A percentile compares a stretch with the other conserved stretches of the same genome.
Evolutionary conservation across 2,797 vertebrate genomes (phyloP).

Genomic region (Mallotus villosus): DNA sequence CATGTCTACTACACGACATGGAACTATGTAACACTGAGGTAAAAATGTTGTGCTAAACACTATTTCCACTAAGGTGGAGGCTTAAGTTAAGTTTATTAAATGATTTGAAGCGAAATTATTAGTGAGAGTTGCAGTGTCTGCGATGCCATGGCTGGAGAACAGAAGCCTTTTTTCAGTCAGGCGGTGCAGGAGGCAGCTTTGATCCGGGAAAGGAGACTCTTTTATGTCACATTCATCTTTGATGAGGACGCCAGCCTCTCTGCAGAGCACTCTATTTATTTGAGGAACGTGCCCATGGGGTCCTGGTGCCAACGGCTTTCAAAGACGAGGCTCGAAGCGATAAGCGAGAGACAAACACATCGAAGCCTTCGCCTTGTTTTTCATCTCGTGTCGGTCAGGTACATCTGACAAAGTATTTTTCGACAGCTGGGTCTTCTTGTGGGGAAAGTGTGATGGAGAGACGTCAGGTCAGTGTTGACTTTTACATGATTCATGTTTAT

Average conservation of each 20-base stretch:
- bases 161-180: slow-evolving; percentile 26
- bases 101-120: too few relatives aligned
- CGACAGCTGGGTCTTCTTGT: too few relatives aligned
- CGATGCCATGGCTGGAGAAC: background rate
- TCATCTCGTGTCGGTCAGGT: slow-evolving; percentile 31
- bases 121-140: background rate
- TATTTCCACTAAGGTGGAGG: background rate
- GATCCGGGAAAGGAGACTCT: slow-evolving; percentile 39
- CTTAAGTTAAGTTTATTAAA: background rate
- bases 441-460: too few relatives aligned
- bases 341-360: slow-evolving; percentile 21
- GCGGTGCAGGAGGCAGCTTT: slow-evolving; percentile 35
- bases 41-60: background rate
- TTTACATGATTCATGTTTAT: too few relatives aligned
- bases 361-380: slow-evolving; percentile 15
- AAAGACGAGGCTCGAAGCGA: slow-evolving; percentile 6
- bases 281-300: background rate
- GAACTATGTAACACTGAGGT: background rate
- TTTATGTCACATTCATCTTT: slow-evolving; percentile 44
- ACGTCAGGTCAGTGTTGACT: too few relatives aligned
- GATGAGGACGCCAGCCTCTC: slow-evolving; percentile 3
- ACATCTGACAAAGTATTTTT: background rate
- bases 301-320: background rate
- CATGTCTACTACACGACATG: background rate
- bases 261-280: background rate